Percentiles rank a stretch among this genome's conserved stretches.
Conservation (phyloP, 2,888 invertebrate genomes). For the Cephus runcator region DNA sequence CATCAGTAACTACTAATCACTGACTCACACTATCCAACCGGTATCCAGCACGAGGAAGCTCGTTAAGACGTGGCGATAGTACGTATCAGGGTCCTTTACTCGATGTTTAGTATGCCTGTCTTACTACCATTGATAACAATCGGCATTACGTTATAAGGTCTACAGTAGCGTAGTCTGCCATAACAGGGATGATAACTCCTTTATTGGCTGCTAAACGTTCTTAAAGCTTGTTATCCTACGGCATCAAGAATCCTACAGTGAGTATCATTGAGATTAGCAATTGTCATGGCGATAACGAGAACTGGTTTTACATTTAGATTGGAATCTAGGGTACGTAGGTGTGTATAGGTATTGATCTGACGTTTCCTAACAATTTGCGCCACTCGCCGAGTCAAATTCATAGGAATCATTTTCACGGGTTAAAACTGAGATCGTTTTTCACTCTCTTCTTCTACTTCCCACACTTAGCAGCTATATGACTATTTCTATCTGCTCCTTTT, state of each 20-base stretch:
- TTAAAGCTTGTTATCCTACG: neutral
- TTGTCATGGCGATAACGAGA: slow-evolving; percentile 20
- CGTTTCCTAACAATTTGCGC: neutral
- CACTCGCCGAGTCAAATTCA: neutral
- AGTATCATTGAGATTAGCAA: slow-evolving; percentile 5
- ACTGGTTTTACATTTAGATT: slow-evolving; percentile 33
- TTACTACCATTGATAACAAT: neutral
- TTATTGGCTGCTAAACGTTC: neutral
- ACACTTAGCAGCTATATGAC: neutral
- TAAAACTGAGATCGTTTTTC: neutral
- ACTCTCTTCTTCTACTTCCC: neutral
- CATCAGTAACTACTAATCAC: neutral
- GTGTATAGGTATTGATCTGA: neutral
- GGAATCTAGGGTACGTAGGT: slow-evolving; percentile 5
- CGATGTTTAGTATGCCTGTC: neutral
- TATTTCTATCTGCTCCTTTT: neutral
- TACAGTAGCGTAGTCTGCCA: neutral
- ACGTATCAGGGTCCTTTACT: neutral
- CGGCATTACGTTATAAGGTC: neutral
- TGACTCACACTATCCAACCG: neutral
- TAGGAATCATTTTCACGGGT: neutral
- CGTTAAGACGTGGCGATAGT: neutral
- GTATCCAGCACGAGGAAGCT: neutral
- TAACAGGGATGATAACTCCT: neutral
- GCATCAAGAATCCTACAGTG: neutral